Evolutionary conservation across 2,113 vertebrate genomes (phyloP).

Genomic region (Echinops telfairi): DNA sequence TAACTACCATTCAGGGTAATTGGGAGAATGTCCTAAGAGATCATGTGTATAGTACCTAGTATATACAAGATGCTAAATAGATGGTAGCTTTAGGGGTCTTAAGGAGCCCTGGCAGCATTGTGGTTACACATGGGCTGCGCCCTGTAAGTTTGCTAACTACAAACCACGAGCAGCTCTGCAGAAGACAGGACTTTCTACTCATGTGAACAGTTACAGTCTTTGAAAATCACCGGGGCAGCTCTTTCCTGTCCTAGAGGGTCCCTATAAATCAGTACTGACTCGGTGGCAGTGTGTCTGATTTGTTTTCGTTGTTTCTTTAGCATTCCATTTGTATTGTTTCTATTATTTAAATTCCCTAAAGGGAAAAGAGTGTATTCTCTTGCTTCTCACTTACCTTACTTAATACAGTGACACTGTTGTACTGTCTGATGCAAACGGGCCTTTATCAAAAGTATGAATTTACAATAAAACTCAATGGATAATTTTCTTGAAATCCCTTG

Average conservation of each 20-base stretch:
- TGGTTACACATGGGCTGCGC: too few relatives aligned
- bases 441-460: conserved; percentile 18
- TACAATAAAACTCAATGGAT: conserved; percentile 31
- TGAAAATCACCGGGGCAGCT: too few relatives aligned
- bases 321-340: neutral
- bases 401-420: neutral
- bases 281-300: too few relatives aligned
- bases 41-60: neutral
- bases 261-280: too few relatives aligned
- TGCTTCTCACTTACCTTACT: neutral
- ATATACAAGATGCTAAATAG: neutral
- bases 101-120: too few relatives aligned
- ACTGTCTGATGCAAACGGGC: neutral
- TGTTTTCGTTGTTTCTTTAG: too few relatives aligned
- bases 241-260: too few relatives aligned
- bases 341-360: neutral
- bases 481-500: conserved; percentile 54
- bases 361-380: neutral
- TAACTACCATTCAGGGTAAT: neutral
- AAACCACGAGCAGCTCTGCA: too few relatives aligned
- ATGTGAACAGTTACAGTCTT: too few relatives aligned
- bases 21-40: neutral
- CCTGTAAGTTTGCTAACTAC: too few relatives aligned
- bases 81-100: neutral
- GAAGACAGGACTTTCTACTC: too few relatives aligned